A percentile compares a stretch with the other conserved stretches of the same genome.
Evolutionary conservation across 2,888 invertebrate genomes (phyloP).

Genomic region (Eupithecia inturbata): DNA sequence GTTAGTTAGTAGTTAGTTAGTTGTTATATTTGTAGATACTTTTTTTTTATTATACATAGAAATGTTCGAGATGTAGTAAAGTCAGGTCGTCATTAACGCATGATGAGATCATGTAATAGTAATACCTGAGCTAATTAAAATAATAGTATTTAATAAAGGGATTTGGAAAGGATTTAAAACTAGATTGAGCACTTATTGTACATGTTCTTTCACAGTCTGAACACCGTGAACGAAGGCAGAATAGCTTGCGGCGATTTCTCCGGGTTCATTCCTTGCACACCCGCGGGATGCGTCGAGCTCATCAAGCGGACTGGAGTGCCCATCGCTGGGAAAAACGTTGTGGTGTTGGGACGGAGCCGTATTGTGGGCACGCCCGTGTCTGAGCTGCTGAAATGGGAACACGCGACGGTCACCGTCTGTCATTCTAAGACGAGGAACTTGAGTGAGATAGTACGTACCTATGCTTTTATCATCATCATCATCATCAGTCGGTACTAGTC

Average conservation of each 20-base stretch:
- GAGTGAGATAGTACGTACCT: slow-evolving; percentile 86
- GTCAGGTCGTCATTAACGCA: neutral
- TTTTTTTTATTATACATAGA: no score
- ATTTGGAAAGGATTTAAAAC: no score
- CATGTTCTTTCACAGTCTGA: slow-evolving; percentile 83
- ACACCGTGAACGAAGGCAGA: slow-evolving; percentile 96
- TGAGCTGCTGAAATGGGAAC: slow-evolving; percentile 97
- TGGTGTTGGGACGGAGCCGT: slow-evolving; percentile 98
- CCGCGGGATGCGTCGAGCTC: slow-evolving; percentile 96
- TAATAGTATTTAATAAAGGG: no score
- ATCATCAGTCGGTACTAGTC: neutral
- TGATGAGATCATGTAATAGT: no score
- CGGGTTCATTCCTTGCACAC: slow-evolving; percentile 98
- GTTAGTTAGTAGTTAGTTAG: no score
- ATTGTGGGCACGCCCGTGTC: slow-evolving; percentile 98
- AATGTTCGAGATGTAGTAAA: neutral
- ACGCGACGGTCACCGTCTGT: slow-evolving; percentile 98
- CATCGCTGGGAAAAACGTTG: slow-evolving; percentile 93
- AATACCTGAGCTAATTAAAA: no score
- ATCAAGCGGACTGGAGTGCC: slow-evolving; percentile 91
- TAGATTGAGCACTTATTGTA: neutral
- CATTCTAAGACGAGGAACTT: slow-evolving; percentile 97
- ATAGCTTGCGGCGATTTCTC: slow-evolving; percentile 94
- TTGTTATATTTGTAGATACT: no score
- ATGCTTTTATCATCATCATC: no score